These are phyloP conservation scores for Distichodus sexfasciatus DNA, from an alignment of 2,797 vertebrate genomes.

Conservation along the genomic window DNA sequence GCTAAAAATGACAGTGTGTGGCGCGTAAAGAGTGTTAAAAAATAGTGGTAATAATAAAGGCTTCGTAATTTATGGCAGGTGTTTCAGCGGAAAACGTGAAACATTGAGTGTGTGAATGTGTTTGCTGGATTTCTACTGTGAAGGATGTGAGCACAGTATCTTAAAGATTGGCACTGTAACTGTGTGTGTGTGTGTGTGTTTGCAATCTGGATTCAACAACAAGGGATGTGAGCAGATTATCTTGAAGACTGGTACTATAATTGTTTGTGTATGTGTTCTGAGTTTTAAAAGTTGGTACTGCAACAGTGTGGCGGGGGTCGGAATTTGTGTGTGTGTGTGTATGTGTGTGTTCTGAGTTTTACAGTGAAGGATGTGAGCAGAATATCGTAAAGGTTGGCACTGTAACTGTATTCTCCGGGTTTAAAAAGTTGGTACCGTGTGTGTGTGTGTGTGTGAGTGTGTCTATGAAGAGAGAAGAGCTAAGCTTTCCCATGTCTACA, in stretches of 20 bases:
- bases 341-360: slow-evolving; percentile 9
- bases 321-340: slow-evolving; percentile 41
- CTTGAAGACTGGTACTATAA: too few species aligned
- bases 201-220: too few species aligned
- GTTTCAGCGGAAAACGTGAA: too few species aligned
- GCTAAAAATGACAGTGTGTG: slow-evolving; percentile 66
- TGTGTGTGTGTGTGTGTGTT: too few species aligned
- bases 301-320: too few species aligned
- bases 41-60: slow-evolving; percentile 54
- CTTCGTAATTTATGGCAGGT: too few species aligned
- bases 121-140: too few species aligned
- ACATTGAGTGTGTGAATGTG: slow-evolving; percentile 44
- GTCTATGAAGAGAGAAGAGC: slow-evolving; percentile 4
- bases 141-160: too few species aligned
- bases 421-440: slow-evolving; percentile 4
- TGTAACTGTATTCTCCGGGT: slow-evolving; percentile 1
- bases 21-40: slow-evolving; percentile 48
- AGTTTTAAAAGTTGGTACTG: too few species aligned
- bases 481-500: slow-evolving; percentile 7
- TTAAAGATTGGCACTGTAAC: too few species aligned
- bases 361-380: slow-evolving; percentile 10
- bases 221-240: too few species aligned
- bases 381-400: slow-evolving; percentile 4
- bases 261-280: too few species aligned
- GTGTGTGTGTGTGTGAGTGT: slow-evolving; percentile 35